Evolutionary conservation across 1,140 invertebrate species (phyloP).

Genomic region (Pissodes strobi): DNA sequence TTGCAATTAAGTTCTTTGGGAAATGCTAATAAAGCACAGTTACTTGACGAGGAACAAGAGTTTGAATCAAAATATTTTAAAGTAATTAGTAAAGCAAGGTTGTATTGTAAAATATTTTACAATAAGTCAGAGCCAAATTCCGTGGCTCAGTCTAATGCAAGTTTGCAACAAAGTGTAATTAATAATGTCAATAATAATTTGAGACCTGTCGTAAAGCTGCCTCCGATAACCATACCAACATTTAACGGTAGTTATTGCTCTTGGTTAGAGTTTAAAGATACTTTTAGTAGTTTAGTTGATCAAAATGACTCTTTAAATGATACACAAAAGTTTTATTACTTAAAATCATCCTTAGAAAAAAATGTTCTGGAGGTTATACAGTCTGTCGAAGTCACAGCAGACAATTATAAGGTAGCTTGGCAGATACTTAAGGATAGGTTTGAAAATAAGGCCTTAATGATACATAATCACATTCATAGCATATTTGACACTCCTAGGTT

Average conservation of each 20-base stretch:
- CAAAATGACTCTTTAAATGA: background rate
- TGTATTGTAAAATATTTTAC: too few relatives aligned
- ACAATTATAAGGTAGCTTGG: conserved; percentile 6
- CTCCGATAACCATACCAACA: conserved; percentile 20
- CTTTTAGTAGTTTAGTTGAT: conserved; percentile 15
- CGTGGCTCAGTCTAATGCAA: too few relatives aligned
- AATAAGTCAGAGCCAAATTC: too few relatives aligned
- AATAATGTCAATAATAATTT: too few relatives aligned
- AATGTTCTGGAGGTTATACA: background rate
- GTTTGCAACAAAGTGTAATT: too few relatives aligned
- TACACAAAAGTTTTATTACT: conserved; percentile 9
- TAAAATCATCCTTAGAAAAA: background rate
- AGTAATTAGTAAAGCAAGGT: too few relatives aligned
- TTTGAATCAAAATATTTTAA: too few relatives aligned
- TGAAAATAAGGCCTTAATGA: background rate
- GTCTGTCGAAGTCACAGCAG: background rate
- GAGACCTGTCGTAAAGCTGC: conserved; percentile 10
- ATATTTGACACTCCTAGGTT: too few relatives aligned
- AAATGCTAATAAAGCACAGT: too few relatives aligned
- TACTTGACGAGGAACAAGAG: too few relatives aligned
- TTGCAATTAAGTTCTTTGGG: too few relatives aligned
- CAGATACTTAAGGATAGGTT: background rate
- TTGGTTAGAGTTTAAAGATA: conserved; percentile 51
- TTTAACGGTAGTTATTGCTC: conserved; percentile 38
- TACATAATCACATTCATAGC: too few relatives aligned